Evolutionary conservation across 2,888 invertebrate species (phyloP).

Genomic region (Agonopterix alstromeriana): DNA sequence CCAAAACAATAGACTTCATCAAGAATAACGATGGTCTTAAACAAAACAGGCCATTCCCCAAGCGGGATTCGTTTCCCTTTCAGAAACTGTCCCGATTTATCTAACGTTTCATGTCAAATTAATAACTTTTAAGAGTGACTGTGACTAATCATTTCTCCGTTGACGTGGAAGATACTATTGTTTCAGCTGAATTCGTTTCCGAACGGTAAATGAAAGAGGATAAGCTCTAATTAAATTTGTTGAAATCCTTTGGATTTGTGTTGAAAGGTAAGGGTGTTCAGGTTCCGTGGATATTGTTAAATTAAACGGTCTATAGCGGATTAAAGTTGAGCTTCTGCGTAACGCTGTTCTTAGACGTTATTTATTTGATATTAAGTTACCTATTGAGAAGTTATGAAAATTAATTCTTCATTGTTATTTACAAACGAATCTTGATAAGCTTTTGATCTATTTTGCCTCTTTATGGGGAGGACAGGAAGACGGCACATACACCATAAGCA

Average conservation of each 20-base stretch:
- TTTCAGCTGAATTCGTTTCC: conserved; percentile 12
- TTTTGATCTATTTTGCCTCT: too few species aligned
- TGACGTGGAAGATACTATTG: conserved; percentile 23
- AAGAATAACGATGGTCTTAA: conserved; percentile 64
- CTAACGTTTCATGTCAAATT: conserved; percentile 40
- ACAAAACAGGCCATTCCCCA: conserved; percentile 63
- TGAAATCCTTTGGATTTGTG: conserved; percentile 9
- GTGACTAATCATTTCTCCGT: conserved; percentile 32
- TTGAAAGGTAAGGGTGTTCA: conserved; percentile 1
- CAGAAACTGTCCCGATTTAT: conserved; percentile 37
- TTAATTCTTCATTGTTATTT: too few species aligned
- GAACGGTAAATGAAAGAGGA: conserved; percentile 10
- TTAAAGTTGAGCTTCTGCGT: not conserved
- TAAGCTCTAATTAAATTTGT: conserved; percentile 14
- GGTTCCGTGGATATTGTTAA: conserved; percentile 2
- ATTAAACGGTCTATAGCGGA: conserved; percentile 2
- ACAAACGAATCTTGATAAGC: too few species aligned
- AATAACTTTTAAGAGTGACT: conserved; percentile 29
- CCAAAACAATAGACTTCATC: conserved; percentile 64
- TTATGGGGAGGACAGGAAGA: too few species aligned
- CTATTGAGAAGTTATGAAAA: too few species aligned
- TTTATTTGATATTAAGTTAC: too few species aligned
- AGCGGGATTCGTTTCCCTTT: conserved; percentile 26
- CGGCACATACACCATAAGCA: too few species aligned
- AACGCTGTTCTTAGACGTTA: too few species aligned